These are phyloP conservation scores for Caenorhabditis afra DNA, from an alignment of 2,888 invertebrate species.

Conservation along the genomic window DNA sequence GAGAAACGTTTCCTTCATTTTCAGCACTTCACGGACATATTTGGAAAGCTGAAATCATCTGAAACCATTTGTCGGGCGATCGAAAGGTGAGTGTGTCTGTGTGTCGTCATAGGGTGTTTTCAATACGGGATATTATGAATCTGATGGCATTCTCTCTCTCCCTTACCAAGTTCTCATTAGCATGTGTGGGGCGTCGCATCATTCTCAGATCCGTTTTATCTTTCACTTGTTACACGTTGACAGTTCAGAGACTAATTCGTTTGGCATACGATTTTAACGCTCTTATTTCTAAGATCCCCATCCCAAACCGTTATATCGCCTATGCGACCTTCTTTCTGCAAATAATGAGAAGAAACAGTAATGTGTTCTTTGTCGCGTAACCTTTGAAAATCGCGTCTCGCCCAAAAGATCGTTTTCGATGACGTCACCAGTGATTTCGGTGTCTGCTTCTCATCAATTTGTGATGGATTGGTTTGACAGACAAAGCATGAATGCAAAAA, in stretches of 20 bases:
- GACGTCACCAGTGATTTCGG: slow-evolving; percentile 43
- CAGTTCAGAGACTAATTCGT: slow-evolving; percentile 28
- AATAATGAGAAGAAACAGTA: background rate
- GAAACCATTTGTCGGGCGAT: slow-evolving; percentile 28
- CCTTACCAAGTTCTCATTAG: slow-evolving; percentile 11
- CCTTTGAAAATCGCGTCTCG: slow-evolving; percentile 45
- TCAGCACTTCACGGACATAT: slow-evolving; percentile 16
- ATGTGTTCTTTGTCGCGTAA: slow-evolving; percentile 26
- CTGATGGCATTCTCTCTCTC: background rate
- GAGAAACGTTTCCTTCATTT: slow-evolving; percentile 11
- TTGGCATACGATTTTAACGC: background rate
- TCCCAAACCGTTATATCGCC: too few species aligned
- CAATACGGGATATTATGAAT: background rate
- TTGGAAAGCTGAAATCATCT: slow-evolving; percentile 30
- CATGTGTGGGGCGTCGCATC: slow-evolving; percentile 11
- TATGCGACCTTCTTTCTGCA: background rate
- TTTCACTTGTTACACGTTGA: slow-evolving; percentile 32
- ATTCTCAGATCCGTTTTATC: slow-evolving; percentile 25
- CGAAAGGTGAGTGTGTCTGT: slow-evolving; percentile 45
- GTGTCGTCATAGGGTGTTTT: too few species aligned
- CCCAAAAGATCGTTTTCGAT: slow-evolving; percentile 45
- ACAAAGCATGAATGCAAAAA: slow-evolving; percentile 30
- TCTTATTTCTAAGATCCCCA: too few species aligned
- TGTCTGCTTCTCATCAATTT: slow-evolving; percentile 52
- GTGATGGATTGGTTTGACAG: slow-evolving; percentile 36